Evolutionary conservation across 2,888 invertebrate species (phyloP), one percentile per base, ranked within the genome.

Genomic region (Tillus elongatus): DNA sequence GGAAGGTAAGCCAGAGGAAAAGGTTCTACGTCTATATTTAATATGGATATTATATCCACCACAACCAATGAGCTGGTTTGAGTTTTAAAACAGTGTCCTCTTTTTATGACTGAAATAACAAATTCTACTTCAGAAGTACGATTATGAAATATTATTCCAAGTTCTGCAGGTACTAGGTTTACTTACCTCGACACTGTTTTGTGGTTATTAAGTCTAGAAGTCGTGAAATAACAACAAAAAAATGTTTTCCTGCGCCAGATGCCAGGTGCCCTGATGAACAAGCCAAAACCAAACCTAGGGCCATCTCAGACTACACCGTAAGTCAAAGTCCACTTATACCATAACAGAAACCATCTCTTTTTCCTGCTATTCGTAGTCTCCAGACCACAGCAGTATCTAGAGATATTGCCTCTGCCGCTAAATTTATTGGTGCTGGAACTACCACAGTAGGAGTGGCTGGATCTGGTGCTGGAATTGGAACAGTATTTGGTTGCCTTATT

Each of bases 381-480:
- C 89, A 90, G 72, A 91, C 91, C 58, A 82, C 89, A 54, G 74
- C 84, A 51, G 80, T 88, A 55, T 80, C 83, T 56, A 82, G 88
- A 69, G 98, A 99, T 72, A 99, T 98, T 76, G 98, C 99, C 75
- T 95, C 96, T 51, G 98, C 98, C 63, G 98, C 98, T 68, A 99
- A 98, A 78, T 98, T 96, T 74, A 98, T 98, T 74, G 98, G 98
- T 70, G 96, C 97, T 71, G 98, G 98, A 66, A 98, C 98, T 64
- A 98, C 98, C 68, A 98, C 98, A 67, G 97, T 97, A 56, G 98
- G 98, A 75, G 97, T 96, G 56, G 98, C 98, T 63, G 98, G 98
- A 66, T 97, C 88, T 72, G 96, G 97, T 84, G 92, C 92, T 71
- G 95, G 95, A 73, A 96, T 96, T 68, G 95, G 95, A 72, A 88